Base-by-base conservation (phyloP, 2,888 invertebrate genomes). In the Nomada goodeniana region DNA sequence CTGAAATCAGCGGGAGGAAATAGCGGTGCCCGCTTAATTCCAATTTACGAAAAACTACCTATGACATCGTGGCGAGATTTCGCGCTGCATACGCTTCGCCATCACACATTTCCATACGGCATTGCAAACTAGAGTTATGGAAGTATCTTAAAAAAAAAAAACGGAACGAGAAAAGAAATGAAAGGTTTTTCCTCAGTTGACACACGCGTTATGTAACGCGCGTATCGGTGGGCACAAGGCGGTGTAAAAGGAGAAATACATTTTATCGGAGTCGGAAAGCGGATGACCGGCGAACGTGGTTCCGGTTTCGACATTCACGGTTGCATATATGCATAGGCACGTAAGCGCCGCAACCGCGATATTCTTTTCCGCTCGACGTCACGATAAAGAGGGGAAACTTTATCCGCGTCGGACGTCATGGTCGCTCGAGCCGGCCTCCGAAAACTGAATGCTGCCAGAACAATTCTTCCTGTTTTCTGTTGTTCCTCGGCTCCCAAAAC, bases 391-490 rank as follows among this genome's bases (percentile, higher is more conserved):
- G 57, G 52, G 63, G 68, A 75, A 64, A 74, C 29, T 67, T 82
- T 79, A 74, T 84, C 78, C 74, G 52, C 29, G 59, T 74, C 59
- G 75, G 70, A 84, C 71, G 78, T 70, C 59, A 73, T 67, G 67
- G 70, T 18, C 23, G 60, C 42, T 23, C 15, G 57, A 15, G 55
- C 55, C 65, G 64, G 63, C 55, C 60, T 55, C 60, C 61, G 53
- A 64, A 70, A 76, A 70, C 57, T 29, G 47, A 53, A 20, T 18
- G 60, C 18, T 42, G 36, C 73, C 64, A 65, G 61, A 26, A 18
- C 23, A 10, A 20, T 55, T 52, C 59, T 53, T 52, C 23, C 20
- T 52, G 0, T 44, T 26, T 53, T 23, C 63, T 23, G 11, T 42
- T 15, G 2, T 18, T 9, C 4, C 63, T 53, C 15, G 42, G 20